These are phyloP conservation scores for Coturnix japonica DNA, from an alignment of 2,113 vertebrate species.

Conservation along the genomic window DNA sequence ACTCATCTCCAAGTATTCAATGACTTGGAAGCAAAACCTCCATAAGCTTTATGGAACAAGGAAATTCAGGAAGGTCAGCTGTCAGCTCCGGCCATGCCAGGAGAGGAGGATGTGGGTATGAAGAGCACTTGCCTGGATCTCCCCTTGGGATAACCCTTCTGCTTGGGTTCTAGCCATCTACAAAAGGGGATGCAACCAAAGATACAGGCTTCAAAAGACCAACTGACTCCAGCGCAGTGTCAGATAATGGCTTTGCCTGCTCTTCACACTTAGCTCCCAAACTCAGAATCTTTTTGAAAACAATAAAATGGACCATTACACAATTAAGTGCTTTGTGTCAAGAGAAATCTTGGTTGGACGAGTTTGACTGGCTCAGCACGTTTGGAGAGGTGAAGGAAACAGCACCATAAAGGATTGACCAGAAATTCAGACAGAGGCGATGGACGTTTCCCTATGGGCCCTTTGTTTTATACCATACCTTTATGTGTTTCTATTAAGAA, in stretches of 20 bases:
- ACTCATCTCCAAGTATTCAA: background rate
- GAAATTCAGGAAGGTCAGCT: background rate
- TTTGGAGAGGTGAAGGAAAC: background rate
- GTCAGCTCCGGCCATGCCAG: background rate
- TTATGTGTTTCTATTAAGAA: accelerated
- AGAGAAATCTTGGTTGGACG: background rate
- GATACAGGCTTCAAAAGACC: background rate
- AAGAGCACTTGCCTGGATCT: background rate
- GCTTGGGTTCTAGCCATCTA: background rate
- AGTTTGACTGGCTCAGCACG: background rate
- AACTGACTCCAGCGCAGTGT: background rate
- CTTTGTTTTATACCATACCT: background rate
- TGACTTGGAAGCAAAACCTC: background rate
- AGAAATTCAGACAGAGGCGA: background rate
- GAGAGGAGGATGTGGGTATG: accelerated
- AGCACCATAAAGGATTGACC: background rate
- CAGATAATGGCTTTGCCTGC: background rate
- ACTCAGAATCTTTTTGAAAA: background rate
- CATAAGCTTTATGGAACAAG: background rate
- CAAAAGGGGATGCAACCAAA: background rate
- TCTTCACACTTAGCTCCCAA: background rate
- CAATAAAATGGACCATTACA: background rate
- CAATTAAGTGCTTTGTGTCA: background rate
- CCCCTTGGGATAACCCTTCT: background rate
- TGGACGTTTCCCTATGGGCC: background rate